These are phyloP conservation scores for Argentina silus DNA, from an alignment of 2,797 vertebrate genomes.

Conservation along the genomic window DNA sequence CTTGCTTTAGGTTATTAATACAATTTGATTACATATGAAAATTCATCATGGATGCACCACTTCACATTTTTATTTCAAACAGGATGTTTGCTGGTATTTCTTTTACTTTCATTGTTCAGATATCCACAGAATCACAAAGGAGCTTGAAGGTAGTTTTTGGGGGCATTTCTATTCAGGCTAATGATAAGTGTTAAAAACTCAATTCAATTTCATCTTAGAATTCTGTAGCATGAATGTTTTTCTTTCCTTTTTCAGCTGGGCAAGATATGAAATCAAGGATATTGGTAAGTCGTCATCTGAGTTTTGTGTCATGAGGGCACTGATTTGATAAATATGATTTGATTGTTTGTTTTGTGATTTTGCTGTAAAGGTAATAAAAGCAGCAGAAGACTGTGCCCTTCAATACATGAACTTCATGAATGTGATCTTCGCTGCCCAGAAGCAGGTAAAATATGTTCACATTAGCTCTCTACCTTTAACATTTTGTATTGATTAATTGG, in stretches of 20 bases:
- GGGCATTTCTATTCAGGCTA: not conserved
- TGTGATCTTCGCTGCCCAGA: slow-evolving; percentile 96
- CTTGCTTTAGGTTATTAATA: not conserved
- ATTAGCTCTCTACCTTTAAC: not conserved
- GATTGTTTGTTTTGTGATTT: slow-evolving; percentile 26
- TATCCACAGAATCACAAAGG: slow-evolving; percentile 89
- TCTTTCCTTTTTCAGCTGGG: slow-evolving; percentile 76
- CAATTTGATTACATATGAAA: not conserved
- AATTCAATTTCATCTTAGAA: not conserved
- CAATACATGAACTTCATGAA: slow-evolving; percentile 99
- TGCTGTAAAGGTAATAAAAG: slow-evolving; percentile 88
- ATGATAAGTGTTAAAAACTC: not conserved
- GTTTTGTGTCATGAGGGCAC: slow-evolving; percentile 1
- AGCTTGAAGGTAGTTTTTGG: slow-evolving; percentile 83
- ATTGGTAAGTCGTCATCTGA: slow-evolving; percentile 80
- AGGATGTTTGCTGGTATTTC: slow-evolving; percentile 26
- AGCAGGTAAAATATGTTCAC: slow-evolving; percentile 80
- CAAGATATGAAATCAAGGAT: slow-evolving; percentile 95
- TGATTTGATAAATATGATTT: not conserved
- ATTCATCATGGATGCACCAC: not conserved
- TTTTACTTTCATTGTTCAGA: slow-evolving; percentile 73
- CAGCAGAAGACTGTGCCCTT: slow-evolving; percentile 90
- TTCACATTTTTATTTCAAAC: not conserved
- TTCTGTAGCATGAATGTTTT: slow-evolving; percentile 10
- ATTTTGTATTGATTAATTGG: not conserved